Conservation (phyloP, 2,888 invertebrate genomes). For the Gasteruption jaculator region DNA sequence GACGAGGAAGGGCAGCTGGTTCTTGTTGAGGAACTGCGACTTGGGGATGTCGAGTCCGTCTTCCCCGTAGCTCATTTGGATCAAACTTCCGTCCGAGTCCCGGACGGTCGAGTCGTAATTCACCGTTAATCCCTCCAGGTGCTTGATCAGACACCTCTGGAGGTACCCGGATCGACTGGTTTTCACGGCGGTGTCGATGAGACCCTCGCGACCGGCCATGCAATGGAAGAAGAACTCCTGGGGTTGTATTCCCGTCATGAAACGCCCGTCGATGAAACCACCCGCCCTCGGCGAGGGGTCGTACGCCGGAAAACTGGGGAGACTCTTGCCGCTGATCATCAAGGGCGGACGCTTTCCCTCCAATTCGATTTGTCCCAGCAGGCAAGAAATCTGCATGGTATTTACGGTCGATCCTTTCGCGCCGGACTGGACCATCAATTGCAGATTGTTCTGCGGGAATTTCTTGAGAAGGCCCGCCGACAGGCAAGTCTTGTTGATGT, state of each 20-base stretch:
- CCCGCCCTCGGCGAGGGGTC: slow-evolving; percentile 89
- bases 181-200: slow-evolving; percentile 99
- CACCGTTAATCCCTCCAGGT: slow-evolving; percentile 91
- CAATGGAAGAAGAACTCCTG: slow-evolving; percentile 99
- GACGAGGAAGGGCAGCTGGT: slow-evolving; percentile 76
- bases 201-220: slow-evolving; percentile 99
- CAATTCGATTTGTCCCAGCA: slow-evolving; percentile 96
- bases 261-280: slow-evolving; percentile 94
- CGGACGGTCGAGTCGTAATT: slow-evolving; percentile 93
- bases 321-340: slow-evolving; percentile 86
- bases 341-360: slow-evolving; percentile 95
- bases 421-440: slow-evolving; percentile 96
- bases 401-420: slow-evolving; percentile 99
- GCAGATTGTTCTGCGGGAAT: slow-evolving; percentile 95
- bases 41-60: slow-evolving; percentile 89
- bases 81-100: slow-evolving; percentile 87
- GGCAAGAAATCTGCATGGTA: slow-evolving; percentile 96
- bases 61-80: slow-evolving; percentile 89
- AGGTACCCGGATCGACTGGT: slow-evolving; percentile 98
- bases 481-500: slow-evolving; percentile 82
- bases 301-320: slow-evolving; percentile 88
- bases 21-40: slow-evolving; percentile 74
- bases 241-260: slow-evolving; percentile 97
- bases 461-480: slow-evolving; percentile 78
- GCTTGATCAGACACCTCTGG: slow-evolving; percentile 83